A percentile compares a stretch with the other conserved stretches of the same genome.
phyloP scores from a whole-genome alignment of 1,140 invertebrate genomes.

The Pseudomyrmex pallidus region DNA sequence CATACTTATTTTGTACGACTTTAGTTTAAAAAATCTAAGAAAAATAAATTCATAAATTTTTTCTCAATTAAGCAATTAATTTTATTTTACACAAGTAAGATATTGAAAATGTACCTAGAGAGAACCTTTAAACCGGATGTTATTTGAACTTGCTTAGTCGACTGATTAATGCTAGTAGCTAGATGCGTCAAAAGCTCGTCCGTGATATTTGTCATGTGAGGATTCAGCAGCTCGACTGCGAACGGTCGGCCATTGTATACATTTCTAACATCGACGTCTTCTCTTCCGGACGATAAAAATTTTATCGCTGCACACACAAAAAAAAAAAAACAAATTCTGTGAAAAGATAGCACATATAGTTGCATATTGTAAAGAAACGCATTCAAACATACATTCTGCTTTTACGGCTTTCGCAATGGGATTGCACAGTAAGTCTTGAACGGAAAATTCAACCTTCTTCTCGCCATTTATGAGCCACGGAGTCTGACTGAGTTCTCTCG shows the following conservation, averaged over 20 bases:
- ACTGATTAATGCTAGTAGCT: slow-evolving; percentile 87
- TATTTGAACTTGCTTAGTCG: slow-evolving; percentile 86
- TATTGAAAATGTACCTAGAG: slow-evolving; percentile 84
- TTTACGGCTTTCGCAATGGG: slow-evolving; percentile 86
- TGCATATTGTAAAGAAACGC: not conserved
- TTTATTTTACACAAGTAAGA: no score
- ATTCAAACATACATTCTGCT: slow-evolving; percentile 84
- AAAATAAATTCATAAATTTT: no score
- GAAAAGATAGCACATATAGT: not conserved
- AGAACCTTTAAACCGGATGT: slow-evolving; percentile 89
- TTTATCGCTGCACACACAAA: slow-evolving; percentile 84
- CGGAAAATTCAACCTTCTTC: slow-evolving; percentile 92
- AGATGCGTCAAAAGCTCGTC: slow-evolving; percentile 85
- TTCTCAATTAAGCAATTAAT: no score
- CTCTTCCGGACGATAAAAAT: slow-evolving; percentile 96
- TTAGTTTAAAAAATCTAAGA: no score
- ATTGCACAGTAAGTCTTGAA: slow-evolving; percentile 95
- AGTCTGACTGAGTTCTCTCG: slow-evolving; percentile 94
- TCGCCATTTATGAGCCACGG: slow-evolving; percentile 96
- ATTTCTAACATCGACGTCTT: slow-evolving; percentile 97
- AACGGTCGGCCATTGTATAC: slow-evolving; percentile 95
- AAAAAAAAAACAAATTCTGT: slow-evolving; percentile 5
- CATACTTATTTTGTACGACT: not conserved
- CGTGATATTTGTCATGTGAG: slow-evolving; percentile 86
- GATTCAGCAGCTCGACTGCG: slow-evolving; percentile 92